Percentiles rank a stretch among this genome's conserved stretches.
These are phyloP conservation scores for Tenthredo notha DNA, from an alignment of 2,888 invertebrate species.

Conservation along the genomic window DNA sequence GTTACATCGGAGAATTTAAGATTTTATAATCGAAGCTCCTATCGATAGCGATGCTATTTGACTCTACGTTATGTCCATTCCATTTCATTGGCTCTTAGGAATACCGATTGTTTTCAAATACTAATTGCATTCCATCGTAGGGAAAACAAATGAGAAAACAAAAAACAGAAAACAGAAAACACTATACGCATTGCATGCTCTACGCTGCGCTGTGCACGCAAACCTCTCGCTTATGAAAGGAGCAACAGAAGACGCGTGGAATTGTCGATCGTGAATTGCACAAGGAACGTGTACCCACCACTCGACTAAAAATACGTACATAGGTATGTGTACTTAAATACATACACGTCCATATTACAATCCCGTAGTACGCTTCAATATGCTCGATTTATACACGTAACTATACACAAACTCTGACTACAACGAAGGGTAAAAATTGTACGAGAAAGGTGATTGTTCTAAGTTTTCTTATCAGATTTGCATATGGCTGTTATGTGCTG, in stretches of 20 bases:
- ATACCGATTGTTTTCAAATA: constrained; percentile 62
- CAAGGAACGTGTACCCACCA: constrained; percentile 28
- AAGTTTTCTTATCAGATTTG: constrained; percentile 69
- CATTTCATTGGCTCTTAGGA: constrained; percentile 62
- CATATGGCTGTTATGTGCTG: constrained; percentile 63
- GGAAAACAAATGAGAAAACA: constrained; percentile 73
- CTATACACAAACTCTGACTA: constrained; percentile 12
- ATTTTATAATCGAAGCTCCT: constrained; percentile 5
- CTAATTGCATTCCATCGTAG: constrained; percentile 68
- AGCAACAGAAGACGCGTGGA: constrained; percentile 62
- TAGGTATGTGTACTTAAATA: not conserved
- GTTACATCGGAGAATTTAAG: not conserved
- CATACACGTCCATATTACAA: not conserved
- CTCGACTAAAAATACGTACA: constrained; percentile 20
- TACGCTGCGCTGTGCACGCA: constrained; percentile 50
- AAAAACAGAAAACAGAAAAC: constrained; percentile 55
- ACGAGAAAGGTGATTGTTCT: constrained; percentile 59
- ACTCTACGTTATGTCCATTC: constrained; percentile 40
- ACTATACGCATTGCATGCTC: not conserved
- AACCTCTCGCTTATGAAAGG: constrained; percentile 57
- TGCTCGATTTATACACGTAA: constrained; percentile 25
- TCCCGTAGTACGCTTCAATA: not conserved
- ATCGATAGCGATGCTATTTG: constrained; percentile 39
- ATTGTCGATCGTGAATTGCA: constrained; percentile 57
- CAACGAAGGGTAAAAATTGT: constrained; percentile 1